Conservation (phyloP, 2,797 vertebrate genomes). For the Rachycentron canadum region DNA sequence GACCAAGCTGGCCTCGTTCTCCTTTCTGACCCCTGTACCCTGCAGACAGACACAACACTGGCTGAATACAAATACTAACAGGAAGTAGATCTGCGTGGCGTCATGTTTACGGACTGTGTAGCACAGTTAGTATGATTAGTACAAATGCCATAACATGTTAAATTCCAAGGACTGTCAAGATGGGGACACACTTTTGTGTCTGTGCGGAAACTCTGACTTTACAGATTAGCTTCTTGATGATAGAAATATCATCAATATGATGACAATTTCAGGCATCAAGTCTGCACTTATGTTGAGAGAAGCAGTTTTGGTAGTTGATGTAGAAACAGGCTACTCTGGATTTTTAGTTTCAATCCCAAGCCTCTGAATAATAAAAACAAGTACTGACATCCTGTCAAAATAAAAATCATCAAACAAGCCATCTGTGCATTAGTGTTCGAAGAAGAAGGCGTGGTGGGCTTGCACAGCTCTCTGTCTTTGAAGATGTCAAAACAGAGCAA, state of each 20-base stretch:
- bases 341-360: slow-evolving; percentile 48
- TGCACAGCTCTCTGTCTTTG: slow-evolving; percentile 61
- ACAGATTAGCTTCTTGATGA: slow-evolving; percentile 46
- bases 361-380: slow-evolving; percentile 68
- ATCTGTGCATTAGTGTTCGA: slow-evolving; percentile 52
- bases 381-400: slow-evolving; percentile 68
- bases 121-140: slow-evolving; percentile 72
- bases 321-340: slow-evolving; percentile 48
- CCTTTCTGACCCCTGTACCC: slow-evolving; percentile 98
- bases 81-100: neutral
- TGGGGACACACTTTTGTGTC: slow-evolving; percentile 33
- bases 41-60: slow-evolving; percentile 75
- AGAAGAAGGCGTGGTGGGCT: slow-evolving; percentile 39
- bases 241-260: slow-evolving; percentile 33
- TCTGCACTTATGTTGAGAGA: slow-evolving; percentile 40
- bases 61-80: slow-evolving; percentile 46
- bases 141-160: slow-evolving; percentile 44
- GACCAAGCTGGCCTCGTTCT: slow-evolving; percentile 95
- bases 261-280: slow-evolving; percentile 48
- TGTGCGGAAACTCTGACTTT: slow-evolving; percentile 35
- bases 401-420: slow-evolving; percentile 66
- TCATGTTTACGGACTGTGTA: neutral
- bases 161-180: slow-evolving; percentile 44
- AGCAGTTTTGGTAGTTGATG: slow-evolving; percentile 45
- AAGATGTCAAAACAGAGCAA: slow-evolving; percentile 57